These are phyloP conservation scores for Acanthosoma haemorrhoidale DNA, from an alignment of 2,888 invertebrate genomes.

Conservation along the genomic window DNA sequence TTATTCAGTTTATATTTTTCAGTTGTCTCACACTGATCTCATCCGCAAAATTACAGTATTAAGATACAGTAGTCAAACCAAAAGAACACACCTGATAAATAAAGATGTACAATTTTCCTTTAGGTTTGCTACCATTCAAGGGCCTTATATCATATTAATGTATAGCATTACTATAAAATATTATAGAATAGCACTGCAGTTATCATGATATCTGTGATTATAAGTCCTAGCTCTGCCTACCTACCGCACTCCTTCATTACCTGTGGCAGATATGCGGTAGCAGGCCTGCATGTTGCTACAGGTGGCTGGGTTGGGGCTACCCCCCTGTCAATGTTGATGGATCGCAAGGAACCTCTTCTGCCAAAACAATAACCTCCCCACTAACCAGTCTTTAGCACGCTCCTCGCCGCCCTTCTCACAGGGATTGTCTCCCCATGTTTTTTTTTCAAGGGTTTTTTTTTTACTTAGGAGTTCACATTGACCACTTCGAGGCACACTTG, in stretches of 20 bases:
- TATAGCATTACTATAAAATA: no score
- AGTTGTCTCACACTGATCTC: no score
- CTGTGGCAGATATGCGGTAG: background rate
- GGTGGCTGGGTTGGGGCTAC: background rate
- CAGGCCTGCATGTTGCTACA: background rate
- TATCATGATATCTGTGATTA: no score
- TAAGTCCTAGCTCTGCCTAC: background rate
- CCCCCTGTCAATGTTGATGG: slow-evolving; percentile 14
- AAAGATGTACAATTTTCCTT: no score
- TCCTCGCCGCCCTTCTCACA: background rate
- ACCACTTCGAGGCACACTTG: no score
- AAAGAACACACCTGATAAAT: no score
- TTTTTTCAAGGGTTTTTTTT: background rate
- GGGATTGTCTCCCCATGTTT: background rate
- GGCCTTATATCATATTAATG: no score
- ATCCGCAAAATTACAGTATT: no score
- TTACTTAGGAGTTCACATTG: background rate
- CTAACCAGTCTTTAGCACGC: background rate
- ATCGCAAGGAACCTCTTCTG: background rate
- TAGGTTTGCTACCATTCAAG: no score
- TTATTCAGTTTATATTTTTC: no score
- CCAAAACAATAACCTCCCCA: slow-evolving; percentile 7
- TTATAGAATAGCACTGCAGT: no score
- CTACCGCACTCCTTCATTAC: background rate
- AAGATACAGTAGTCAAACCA: no score